These are phyloP conservation scores for Phymastichus coffea DNA, from an alignment of 1,140 invertebrate species.

Conservation along the genomic window DNA sequence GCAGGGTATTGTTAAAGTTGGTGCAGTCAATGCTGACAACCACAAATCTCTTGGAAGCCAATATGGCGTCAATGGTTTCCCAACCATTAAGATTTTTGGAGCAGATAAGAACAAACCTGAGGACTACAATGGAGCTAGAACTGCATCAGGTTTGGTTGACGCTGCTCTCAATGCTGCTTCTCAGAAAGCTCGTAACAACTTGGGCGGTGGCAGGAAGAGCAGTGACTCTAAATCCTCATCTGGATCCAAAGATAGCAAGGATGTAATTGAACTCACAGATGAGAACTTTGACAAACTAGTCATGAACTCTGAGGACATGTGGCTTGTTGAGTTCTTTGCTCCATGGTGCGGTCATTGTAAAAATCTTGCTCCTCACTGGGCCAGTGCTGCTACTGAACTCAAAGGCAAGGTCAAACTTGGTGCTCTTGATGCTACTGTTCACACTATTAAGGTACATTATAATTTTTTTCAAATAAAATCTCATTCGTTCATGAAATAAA, in stretches of 20 bases:
- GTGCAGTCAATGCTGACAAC: slow-evolving; percentile 88
- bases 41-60: slow-evolving; percentile 79
- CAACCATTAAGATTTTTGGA: slow-evolving; percentile 95
- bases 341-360: slow-evolving; percentile 98
- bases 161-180: slow-evolving; percentile 72
- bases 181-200: slow-evolving; percentile 67
- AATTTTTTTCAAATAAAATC: slow-evolving; percentile 2
- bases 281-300: slow-evolving; percentile 92
- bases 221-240: slow-evolving; percentile 32
- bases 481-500: background rate
- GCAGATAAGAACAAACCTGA: slow-evolving; percentile 82
- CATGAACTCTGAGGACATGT: slow-evolving; percentile 87
- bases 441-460: slow-evolving; percentile 66
- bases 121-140: slow-evolving; percentile 85
- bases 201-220: slow-evolving; percentile 62
- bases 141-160: slow-evolving; percentile 83
- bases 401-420: slow-evolving; percentile 96
- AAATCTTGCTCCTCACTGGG: slow-evolving; percentile 93
- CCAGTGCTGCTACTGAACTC: slow-evolving; percentile 86
- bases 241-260: slow-evolving; percentile 57
- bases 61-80: slow-evolving; percentile 89
- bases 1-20: slow-evolving; percentile 91
- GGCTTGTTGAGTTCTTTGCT: slow-evolving; percentile 97
- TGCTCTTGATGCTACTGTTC: slow-evolving; percentile 93
- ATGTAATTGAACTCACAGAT: slow-evolving; percentile 92